phyloP scores from a whole-genome alignment of 2,888 invertebrate genomes.

The Melinopterus prodromus region DNA sequence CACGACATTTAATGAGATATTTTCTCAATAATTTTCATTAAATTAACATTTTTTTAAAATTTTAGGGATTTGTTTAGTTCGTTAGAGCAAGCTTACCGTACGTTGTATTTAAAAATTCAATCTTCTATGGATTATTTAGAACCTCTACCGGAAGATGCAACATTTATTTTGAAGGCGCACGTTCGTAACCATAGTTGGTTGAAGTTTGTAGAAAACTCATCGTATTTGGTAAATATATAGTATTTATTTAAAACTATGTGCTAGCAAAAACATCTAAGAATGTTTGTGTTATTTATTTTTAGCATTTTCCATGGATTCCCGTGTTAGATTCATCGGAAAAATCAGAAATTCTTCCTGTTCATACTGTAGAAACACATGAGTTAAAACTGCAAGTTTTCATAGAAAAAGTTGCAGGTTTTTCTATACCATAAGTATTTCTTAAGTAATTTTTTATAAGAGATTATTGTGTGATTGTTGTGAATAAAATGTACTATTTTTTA shows the following conservation, averaged over 20 bases:
- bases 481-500: neutral
- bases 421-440: neutral
- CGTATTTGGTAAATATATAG: constrained; percentile 56
- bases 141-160: constrained; percentile 63
- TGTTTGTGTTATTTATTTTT: constrained; percentile 39
- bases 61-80: constrained; percentile 68
- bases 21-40: neutral
- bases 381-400: constrained; percentile 53
- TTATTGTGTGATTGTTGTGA: neutral
- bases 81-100: constrained; percentile 68
- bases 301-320: constrained; percentile 64
- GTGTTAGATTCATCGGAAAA: constrained; percentile 49
- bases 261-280: neutral
- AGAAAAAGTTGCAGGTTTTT: constrained; percentile 40
- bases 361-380: constrained; percentile 54
- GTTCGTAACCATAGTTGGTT: constrained; percentile 69
- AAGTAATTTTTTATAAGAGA: neutral
- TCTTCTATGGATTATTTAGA: constrained; percentile 62
- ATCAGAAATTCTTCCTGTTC: constrained; percentile 60
- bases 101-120: constrained; percentile 68
- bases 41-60: neutral
- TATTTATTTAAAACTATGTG: constrained; percentile 15
- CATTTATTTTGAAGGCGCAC: constrained; percentile 69
- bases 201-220: constrained; percentile 64
- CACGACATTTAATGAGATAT: no score